phyloP scores from a whole-genome alignment of 2,113 vertebrate species.

The Saguinus midas region DNA sequence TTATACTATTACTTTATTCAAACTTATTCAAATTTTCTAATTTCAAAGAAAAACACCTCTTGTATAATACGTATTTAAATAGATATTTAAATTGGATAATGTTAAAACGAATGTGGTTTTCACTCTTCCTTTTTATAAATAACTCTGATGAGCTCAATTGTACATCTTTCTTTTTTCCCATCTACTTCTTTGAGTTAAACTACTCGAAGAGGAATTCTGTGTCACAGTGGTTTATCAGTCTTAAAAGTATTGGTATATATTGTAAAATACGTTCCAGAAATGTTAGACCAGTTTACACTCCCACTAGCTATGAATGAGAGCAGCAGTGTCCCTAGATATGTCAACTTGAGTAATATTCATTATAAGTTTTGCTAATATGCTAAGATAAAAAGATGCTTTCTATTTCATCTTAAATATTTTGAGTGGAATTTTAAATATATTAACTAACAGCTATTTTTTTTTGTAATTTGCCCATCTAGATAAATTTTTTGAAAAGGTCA shows the following conservation, averaged over 20 bases:
- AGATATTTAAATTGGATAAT: neutral
- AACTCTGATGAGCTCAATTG: neutral
- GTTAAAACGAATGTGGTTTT: neutral
- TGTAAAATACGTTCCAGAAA: neutral
- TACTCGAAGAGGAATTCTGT: neutral
- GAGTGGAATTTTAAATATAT: neutral
- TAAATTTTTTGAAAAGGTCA: neutral
- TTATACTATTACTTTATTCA: neutral
- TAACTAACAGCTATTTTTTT: neutral
- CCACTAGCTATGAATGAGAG: neutral
- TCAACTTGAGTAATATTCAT: neutral
- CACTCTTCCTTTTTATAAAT: neutral
- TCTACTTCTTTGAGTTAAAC: neutral
- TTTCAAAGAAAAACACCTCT: neutral
- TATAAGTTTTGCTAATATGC: neutral
- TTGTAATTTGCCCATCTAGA: neutral
- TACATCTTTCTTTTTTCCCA: neutral
- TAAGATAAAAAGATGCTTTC: neutral
- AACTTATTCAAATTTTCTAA: neutral
- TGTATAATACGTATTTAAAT: neutral
- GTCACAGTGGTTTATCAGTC: neutral
- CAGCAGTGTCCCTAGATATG: neutral
- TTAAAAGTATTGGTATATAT: neutral
- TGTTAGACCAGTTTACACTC: neutral
- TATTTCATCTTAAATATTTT: slow-evolving; percentile 15